Base-by-base conservation (phyloP, 2,797 vertebrate species). In the Coregonus sp. region DNA sequence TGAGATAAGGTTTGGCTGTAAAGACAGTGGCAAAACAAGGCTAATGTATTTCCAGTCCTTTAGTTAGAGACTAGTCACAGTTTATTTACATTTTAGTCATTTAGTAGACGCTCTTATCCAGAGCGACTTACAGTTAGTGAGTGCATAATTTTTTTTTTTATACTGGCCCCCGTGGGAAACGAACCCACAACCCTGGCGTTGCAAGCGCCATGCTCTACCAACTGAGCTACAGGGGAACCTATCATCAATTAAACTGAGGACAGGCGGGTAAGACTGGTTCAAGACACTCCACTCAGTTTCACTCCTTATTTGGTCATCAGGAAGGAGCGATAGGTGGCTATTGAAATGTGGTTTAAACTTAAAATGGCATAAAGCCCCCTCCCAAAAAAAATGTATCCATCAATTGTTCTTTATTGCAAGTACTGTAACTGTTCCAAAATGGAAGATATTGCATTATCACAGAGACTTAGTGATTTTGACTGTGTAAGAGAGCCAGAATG, bases 221-320 rank as follows among this genome's bases (percentile, higher is more conserved):
- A 25, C 25, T 25, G 25, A 25, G 25, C 25, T 25, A 25, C 25
- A 25, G 25, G 25, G 25, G 25, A 25, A 25, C 25, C 86, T 87
- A 56, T 85, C 78, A 83, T 87, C 78, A 77, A 75, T 86, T 86
- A 91, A 90, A 92, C 88, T 83, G 81, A 86, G 82, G 88, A 66
- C 84, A 77, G 88, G 86, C 91, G 85, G 90, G 93, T 89, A 78
- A 75, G 88, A 91, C 93, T 87, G 88, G 93, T 93, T 94, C 78
- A 56, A 77, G 84, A 82, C 89, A 88, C 91, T 78, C 91, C 92
- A 67, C 67, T 89, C 82, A 35, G 75, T 86, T 82, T 86, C 91
- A 82, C 75, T 86, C 91, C 89, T 86, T 90, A 89, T 85, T 88
- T 88, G 88, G 90, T 72, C 82, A 80, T 75, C 9, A 61, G 37